Evolutionary conservation across 2,113 vertebrate genomes (phyloP), one percentile per base, ranked within the genome.

Genomic region (Galemys pyrenaicus): DNA sequence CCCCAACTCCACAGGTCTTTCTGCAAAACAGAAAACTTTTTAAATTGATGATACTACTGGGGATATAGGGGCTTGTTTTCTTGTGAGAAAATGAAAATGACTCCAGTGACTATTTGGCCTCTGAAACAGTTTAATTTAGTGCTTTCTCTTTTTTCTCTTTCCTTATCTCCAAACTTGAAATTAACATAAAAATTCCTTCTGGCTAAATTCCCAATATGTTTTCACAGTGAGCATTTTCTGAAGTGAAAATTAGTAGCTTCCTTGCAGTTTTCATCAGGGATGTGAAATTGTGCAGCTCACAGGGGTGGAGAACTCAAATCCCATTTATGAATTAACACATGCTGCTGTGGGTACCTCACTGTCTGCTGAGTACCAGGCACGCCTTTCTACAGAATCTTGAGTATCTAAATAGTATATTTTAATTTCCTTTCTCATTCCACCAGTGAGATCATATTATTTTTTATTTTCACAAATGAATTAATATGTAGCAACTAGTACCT

Each of bases 101-200:
- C 70, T 84, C 85, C 20, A 41, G 65, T 95, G 94, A 95, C 92
- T 96, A 79, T 95, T 94, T 89, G 82, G 94, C 94, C 68, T 82
- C 89, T 97, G 89, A 95, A 97, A 95, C 37, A 80, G 82, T 86
- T 96, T 94, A 96, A 94, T 95, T 95, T 88, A 46, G 30, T 90
- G 39, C 56, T 82, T 51, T 71, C 56, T 24, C 60, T 37, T 73
- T 3, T 7, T 56, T n/a, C 16, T 83, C 74, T 89, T 93, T 95
- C 77, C 32, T 74, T 95, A 49, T 91, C 82, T 91, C 68, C 70
- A 37, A 71, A 86, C 60, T 78, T 87, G 67, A 97, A 96, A 97
- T 97, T 96, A 96, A 95, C 96, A 97, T 95, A 97, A 96, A 97
- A 95, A 96, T 95, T 96, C 96, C 89, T 96, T 93, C 96, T 97